phyloP scores from a whole-genome alignment of 2,113 vertebrate genomes.

The Notechis scutatus region DNA sequence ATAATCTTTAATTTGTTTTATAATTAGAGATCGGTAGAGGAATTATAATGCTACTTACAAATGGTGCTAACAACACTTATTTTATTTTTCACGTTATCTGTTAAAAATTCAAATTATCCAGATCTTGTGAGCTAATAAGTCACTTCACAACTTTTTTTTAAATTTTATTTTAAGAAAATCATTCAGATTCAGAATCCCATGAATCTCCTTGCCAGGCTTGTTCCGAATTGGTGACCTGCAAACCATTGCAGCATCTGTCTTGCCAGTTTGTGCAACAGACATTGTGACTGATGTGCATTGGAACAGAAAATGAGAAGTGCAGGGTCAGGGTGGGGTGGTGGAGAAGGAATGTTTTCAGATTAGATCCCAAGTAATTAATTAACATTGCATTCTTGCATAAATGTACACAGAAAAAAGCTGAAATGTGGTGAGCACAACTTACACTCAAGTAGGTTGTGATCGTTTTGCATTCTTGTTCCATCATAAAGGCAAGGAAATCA shows the following conservation, averaged over 20 bases:
- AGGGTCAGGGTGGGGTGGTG: background rate
- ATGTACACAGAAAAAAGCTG: background rate
- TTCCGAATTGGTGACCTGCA: background rate
- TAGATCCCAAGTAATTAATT: background rate
- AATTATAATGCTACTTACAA: slow-evolving; percentile 24
- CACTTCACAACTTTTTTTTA: background rate
- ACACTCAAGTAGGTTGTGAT: background rate
- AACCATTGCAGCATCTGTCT: background rate
- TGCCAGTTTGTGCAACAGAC: background rate
- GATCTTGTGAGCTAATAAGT: background rate
- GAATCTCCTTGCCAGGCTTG: background rate
- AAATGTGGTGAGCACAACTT: background rate
- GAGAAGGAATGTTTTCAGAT: background rate
- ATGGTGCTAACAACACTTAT: slow-evolving; percentile 8
- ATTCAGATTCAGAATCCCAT: background rate
- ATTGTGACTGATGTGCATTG: background rate
- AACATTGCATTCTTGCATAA: background rate
- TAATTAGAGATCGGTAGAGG: slow-evolving; percentile 17
- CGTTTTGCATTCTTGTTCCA: background rate
- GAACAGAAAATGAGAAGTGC: background rate
- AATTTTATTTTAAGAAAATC: background rate
- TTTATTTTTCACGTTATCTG: background rate
- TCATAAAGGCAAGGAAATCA: background rate
- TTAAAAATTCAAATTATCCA: slow-evolving; percentile 14
- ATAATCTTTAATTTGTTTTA: slow-evolving; percentile 6